Percentiles rank a stretch among this genome's conserved stretches.
phyloP scores from a whole-genome alignment of 2,113 vertebrate genomes.

The Protobothrops flavoviridis region DNA sequence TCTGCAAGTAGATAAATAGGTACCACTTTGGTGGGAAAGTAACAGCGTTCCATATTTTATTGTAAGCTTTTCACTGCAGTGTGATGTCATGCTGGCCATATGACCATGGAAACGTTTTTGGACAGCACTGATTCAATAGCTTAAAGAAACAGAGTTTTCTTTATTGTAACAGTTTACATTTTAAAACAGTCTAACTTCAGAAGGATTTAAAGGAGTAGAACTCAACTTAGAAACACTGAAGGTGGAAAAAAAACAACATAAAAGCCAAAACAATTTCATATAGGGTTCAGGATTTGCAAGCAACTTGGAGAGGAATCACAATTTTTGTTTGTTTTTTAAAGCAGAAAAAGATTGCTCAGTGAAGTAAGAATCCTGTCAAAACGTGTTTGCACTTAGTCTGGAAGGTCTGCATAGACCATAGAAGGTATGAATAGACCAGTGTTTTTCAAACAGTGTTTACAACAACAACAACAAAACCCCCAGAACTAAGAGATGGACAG shows the following conservation, averaged over 20 bases:
- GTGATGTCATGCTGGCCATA: neutral
- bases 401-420: neutral
- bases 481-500: neutral
- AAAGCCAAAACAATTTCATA: neutral
- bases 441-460: neutral
- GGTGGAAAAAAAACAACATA: neutral
- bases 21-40: neutral
- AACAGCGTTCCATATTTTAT: neutral
- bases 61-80: neutral
- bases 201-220: conserved; percentile 20
- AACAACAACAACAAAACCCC: neutral
- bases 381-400: neutral
- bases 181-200: neutral
- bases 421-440: neutral
- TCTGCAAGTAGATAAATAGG: neutral
- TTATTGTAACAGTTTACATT: neutral
- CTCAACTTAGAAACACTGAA: neutral
- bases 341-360: neutral
- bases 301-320: conserved; percentile 49
- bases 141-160: neutral
- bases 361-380: neutral
- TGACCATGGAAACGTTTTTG: neutral
- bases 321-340: conserved; percentile 51
- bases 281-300: neutral
- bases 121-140: neutral